Evolutionary conservation across 1,140 invertebrate genomes (phyloP).

Genomic region (Drosophila yakuba): DNA sequence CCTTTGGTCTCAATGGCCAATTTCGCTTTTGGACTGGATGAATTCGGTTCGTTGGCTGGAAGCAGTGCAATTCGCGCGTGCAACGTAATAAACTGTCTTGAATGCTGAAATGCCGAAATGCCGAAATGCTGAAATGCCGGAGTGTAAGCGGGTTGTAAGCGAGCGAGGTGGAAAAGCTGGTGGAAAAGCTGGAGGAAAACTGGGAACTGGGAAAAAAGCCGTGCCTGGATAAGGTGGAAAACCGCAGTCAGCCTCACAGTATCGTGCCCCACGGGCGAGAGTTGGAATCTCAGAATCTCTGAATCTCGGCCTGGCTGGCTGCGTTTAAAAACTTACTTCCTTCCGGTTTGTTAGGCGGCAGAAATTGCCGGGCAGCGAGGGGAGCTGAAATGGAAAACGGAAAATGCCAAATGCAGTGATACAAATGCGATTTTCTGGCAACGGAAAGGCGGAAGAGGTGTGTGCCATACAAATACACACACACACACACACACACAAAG

Average conservation of each 20-base stretch:
- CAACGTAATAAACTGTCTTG: conserved; percentile 72
- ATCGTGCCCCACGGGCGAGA: conserved; percentile 55
- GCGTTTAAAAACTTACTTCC: conserved; percentile 80
- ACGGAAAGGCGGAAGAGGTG: conserved; percentile 54
- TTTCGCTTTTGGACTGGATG: conserved; percentile 43
- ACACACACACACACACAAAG: conserved; percentile 35
- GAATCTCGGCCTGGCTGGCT: conserved; percentile 30
- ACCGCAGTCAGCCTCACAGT: conserved; percentile 47
- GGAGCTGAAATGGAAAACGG: conserved; percentile 20
- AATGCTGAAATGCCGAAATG: not conserved
- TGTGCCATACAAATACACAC: conserved; percentile 32
- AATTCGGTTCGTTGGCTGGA: conserved; percentile 70
- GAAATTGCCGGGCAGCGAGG: conserved; percentile 48
- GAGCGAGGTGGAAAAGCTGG: conserved; percentile 3
- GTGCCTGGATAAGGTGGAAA: not conserved
- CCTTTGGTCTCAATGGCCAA: conserved; percentile 37
- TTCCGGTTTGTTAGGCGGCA: conserved; percentile 79
- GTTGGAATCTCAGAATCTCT: conserved; percentile 24
- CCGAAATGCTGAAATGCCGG: too few relatives aligned
- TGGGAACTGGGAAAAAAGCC: not conserved
- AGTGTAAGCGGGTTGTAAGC: too few relatives aligned
- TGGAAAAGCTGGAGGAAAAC: not conserved
- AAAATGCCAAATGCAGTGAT: conserved; percentile 76
- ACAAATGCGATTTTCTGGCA: conserved; percentile 75
- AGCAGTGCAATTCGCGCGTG: conserved; percentile 71